Evolutionary conservation across 2,888 invertebrate species (phyloP).

Genomic region (Anticlea derivata): DNA sequence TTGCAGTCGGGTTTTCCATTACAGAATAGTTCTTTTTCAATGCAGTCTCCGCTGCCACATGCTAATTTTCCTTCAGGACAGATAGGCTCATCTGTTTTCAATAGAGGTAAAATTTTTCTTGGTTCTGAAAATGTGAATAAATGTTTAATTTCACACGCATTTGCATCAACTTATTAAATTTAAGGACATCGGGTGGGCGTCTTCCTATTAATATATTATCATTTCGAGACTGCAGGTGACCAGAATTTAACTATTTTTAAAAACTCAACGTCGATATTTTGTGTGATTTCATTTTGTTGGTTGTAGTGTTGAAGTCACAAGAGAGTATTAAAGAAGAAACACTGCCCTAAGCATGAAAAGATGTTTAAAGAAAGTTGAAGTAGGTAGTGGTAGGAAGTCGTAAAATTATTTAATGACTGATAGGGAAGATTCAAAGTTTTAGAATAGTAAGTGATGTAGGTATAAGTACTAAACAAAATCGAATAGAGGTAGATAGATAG

Average conservation of each 20-base stretch:
- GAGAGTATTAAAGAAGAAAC: slow-evolving; percentile 47
- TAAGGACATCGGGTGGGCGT: background rate
- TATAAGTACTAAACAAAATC: too few relatives aligned
- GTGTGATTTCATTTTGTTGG: slow-evolving; percentile 53
- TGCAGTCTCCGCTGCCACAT: slow-evolving; percentile 96
- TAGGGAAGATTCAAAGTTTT: background rate
- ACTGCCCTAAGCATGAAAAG: slow-evolving; percentile 55
- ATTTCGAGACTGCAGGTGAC: slow-evolving; percentile 43
- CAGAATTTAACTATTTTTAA: slow-evolving; percentile 18
- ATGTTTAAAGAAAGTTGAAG: slow-evolving; percentile 13
- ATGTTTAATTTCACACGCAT: slow-evolving; percentile 1
- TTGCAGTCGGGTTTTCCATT: slow-evolving; percentile 96
- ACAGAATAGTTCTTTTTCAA: slow-evolving; percentile 96
- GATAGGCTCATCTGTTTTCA: slow-evolving; percentile 96
- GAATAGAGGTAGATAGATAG: background rate
- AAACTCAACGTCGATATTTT: slow-evolving; percentile 32
- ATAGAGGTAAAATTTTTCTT: slow-evolving; percentile 92
- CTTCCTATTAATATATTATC: background rate
- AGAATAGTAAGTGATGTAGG: too few relatives aligned
- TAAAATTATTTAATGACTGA: slow-evolving; percentile 16
- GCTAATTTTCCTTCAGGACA: slow-evolving; percentile 95
- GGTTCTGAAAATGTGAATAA: slow-evolving; percentile 87
- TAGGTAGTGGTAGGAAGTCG: slow-evolving; percentile 5
- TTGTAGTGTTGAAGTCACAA: slow-evolving; percentile 50
- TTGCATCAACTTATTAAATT: background rate